Evolutionary conservation across 2,113 vertebrate species (phyloP).

Genomic region (Chunga burmeisteri): DNA sequence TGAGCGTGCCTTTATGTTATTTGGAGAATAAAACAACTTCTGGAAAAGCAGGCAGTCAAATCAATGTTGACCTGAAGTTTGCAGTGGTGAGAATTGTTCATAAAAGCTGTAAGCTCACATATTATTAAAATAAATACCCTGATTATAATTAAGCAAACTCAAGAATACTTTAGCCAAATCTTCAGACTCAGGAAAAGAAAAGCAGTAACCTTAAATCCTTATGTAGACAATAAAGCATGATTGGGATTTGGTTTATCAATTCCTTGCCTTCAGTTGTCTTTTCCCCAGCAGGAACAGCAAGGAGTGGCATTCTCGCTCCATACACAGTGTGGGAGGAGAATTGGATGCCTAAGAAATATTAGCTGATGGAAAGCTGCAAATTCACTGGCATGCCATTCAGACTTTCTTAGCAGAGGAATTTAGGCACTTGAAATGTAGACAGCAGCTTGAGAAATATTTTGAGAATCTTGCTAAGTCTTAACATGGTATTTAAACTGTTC

Average conservation of each 20-base stretch:
- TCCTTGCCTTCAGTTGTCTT: background rate
- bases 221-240: background rate
- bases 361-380: background rate
- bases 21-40: background rate
- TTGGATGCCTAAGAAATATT: background rate
- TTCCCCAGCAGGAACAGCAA: background rate
- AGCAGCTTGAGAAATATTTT: background rate
- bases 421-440: background rate
- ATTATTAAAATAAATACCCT: background rate
- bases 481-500: background rate
- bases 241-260: background rate
- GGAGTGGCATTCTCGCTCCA: accelerated
- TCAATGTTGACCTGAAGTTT: background rate
- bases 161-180: background rate
- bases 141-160: background rate
- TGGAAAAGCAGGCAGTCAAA: background rate
- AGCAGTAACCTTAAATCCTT: background rate
- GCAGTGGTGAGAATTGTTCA: background rate
- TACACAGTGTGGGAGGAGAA: background rate
- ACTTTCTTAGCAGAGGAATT: background rate
- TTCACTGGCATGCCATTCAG: background rate
- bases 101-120: background rate
- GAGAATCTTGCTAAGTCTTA: background rate
- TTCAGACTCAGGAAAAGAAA: background rate
- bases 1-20: background rate